Percentiles rank a stretch among this genome's conserved stretches.
Evolutionary conservation across 1,140 invertebrate genomes (phyloP).

Genomic region (Aphis craccivora): DNA sequence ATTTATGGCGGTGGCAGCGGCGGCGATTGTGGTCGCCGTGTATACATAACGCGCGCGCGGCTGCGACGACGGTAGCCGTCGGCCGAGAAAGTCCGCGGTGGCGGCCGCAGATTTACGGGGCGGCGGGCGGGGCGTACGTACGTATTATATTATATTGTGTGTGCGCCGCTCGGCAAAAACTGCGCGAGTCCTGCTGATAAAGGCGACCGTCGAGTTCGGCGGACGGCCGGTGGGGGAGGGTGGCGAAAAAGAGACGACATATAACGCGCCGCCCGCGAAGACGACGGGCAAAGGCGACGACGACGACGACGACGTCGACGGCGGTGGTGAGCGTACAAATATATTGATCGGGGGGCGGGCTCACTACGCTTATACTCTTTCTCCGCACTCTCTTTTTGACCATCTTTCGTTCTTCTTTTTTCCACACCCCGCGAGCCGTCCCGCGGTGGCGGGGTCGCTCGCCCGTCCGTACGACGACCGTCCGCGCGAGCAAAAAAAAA

Average conservation of each 20-base stretch:
- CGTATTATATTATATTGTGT: constrained; percentile 11
- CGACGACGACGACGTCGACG: background rate
- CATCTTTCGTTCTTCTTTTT: constrained; percentile 45
- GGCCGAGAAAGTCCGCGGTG: background rate
- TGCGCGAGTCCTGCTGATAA: background rate
- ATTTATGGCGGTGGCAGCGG: background rate
- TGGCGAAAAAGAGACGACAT: constrained; percentile 6
- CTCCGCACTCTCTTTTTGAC: constrained; percentile 47
- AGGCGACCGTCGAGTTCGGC: background rate
- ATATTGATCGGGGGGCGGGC: constrained; percentile 57
- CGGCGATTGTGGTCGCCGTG: background rate
- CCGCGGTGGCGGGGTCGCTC: background rate
- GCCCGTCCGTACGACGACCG: background rate
- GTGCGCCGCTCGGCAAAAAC: constrained; percentile 28
- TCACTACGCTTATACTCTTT: background rate
- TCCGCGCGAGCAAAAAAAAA: background rate
- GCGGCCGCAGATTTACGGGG: background rate
- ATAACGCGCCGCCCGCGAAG: background rate
- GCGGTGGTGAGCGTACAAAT: constrained; percentile 31
- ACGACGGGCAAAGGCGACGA: background rate
- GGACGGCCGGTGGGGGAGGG: background rate
- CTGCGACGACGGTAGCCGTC: background rate
- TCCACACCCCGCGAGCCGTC: background rate
- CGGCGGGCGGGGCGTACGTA: background rate
- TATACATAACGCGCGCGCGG: background rate